Conservation (phyloP, 2,888 invertebrate genomes). For the Lasioglossum calceatum region DNA sequence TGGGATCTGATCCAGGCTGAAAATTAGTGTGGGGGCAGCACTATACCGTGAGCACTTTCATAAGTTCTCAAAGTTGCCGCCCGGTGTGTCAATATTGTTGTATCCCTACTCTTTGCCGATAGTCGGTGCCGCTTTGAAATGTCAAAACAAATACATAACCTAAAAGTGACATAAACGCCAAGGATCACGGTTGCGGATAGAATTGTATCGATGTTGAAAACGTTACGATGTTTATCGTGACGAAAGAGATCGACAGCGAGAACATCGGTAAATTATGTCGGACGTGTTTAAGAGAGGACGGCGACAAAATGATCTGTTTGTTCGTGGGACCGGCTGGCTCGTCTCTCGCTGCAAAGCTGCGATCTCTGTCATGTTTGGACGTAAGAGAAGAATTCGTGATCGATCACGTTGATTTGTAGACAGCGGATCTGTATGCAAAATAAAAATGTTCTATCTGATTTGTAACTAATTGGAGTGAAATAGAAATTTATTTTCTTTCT, state of each 20-base stretch:
- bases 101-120: neutral
- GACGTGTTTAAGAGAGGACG: constrained; percentile 82
- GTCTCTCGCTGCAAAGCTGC: constrained; percentile 82
- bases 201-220: neutral
- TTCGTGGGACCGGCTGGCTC: constrained; percentile 82
- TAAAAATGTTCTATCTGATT: too few species aligned
- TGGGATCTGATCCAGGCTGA: too few species aligned
- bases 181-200: neutral
- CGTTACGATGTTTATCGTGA: constrained; percentile 81
- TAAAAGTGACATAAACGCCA: neutral
- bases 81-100: too few species aligned
- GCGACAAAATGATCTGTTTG: constrained; percentile 82
- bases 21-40: too few species aligned
- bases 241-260: constrained; percentile 82
- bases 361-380: constrained; percentile 82
- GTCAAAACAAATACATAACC: constrained; percentile 43
- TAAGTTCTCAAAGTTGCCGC: too few species aligned
- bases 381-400: constrained; percentile 62
- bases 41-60: too few species aligned
- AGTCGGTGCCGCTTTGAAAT: neutral
- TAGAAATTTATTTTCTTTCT: too few species aligned
- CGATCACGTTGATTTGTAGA: neutral
- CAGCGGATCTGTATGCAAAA: too few species aligned
- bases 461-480: too few species aligned
- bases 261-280: constrained; percentile 82